Conservation (phyloP, 37 sponge, comb jelly and placozoan species). For the Halichondria panicea region DNA sequence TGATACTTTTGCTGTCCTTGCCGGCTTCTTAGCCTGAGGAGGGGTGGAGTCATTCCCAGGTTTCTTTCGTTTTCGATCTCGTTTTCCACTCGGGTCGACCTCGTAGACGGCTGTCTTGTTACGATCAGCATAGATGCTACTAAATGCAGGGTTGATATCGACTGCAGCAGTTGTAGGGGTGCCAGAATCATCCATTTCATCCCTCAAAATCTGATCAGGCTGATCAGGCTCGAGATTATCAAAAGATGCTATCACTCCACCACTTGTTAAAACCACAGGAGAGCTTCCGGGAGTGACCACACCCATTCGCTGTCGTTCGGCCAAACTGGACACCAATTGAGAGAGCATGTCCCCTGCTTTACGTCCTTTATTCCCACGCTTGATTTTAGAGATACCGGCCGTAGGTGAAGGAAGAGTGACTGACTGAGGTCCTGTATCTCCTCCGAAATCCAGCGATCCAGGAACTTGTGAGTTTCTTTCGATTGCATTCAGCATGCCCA, state of each 20-base stretch:
- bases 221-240: not conserved
- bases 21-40: conserved; percentile 13
- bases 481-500: conserved; percentile 23
- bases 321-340: conserved; percentile 21
- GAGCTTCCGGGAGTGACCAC: too few species aligned
- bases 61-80: conserved; percentile 29
- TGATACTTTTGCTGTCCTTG: not conserved
- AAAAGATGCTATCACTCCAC: too few species aligned
- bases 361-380: not conserved
- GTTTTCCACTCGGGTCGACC: conserved; percentile 54
- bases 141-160: conserved; percentile 25
- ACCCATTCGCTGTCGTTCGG: conserved; percentile 34
- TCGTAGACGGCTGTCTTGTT: conserved; percentile 64
- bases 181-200: not conserved
- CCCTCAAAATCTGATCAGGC: not conserved
- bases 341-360: conserved; percentile 50
- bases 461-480: conserved; percentile 20
- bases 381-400: not conserved
- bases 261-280: too few species aligned
- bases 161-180: too few species aligned
- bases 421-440: conserved; percentile 6
- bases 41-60: not conserved
- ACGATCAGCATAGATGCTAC: conserved; percentile 43
- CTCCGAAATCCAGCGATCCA: conserved; percentile 11
- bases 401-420: not conserved